Evolutionary conservation across 2,888 invertebrate genomes (phyloP).

Genomic region (Lypha dubia): DNA sequence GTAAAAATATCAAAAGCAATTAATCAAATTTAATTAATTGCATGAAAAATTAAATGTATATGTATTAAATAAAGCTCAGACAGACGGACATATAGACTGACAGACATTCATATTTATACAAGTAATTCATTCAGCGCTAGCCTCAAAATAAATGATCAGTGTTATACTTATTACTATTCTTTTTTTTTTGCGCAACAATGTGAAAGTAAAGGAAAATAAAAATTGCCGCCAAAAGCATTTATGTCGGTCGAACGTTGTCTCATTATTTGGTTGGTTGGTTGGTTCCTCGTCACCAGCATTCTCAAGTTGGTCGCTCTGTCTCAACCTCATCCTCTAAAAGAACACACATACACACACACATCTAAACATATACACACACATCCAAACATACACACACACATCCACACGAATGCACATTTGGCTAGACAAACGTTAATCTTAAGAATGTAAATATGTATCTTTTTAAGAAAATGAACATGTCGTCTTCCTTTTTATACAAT

Average conservation of each 20-base stretch:
- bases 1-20: constrained; percentile 47
- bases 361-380: no score
- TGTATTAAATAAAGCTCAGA: constrained; percentile 14
- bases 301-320: constrained; percentile 24
- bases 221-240: constrained; percentile 62
- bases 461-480: constrained; percentile 60
- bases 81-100: not conserved
- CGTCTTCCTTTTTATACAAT: constrained; percentile 60
- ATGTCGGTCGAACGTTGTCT: constrained; percentile 43
- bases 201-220: constrained; percentile 57
- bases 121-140: constrained; percentile 22
- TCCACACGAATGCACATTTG: constrained; percentile 17
- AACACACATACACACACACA: no score
- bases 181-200: constrained; percentile 48
- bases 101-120: not conserved
- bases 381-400: not conserved
- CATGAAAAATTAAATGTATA: constrained; percentile 11
- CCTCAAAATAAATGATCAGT: constrained; percentile 22
- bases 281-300: constrained; percentile 45
- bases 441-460: constrained; percentile 65
- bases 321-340: constrained; percentile 35
- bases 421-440: constrained; percentile 66
- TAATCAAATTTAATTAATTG: constrained; percentile 60
- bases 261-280: constrained; percentile 53
- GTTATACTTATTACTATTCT: constrained; percentile 20